These are phyloP conservation scores for Copidosoma aretas DNA, from an alignment of 2,888 invertebrate genomes.

Conservation along the genomic window DNA sequence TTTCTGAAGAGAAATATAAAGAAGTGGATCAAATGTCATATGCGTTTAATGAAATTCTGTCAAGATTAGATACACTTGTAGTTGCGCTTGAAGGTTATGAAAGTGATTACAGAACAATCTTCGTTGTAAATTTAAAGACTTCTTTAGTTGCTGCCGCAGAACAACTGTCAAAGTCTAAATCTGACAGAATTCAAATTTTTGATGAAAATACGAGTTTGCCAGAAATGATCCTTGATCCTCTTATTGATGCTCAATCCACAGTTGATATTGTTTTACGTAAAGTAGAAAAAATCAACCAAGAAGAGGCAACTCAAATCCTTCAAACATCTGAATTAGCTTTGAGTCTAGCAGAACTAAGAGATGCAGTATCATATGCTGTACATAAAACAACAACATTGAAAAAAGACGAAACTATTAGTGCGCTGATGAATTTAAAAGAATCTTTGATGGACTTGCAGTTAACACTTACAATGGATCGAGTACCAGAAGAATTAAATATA, in stretches of 20 bases:
- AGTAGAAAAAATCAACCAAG: conserved; percentile 46
- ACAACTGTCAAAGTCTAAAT: conserved; percentile 42
- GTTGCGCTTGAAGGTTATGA: conserved; percentile 55
- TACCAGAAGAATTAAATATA: conserved; percentile 64
- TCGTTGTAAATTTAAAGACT: conserved; percentile 50
- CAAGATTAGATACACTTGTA: conserved; percentile 51
- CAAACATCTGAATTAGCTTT: conserved; percentile 47
- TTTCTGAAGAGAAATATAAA: conserved; percentile 24
- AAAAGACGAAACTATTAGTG: conserved; percentile 51
- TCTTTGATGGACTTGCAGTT: conserved; percentile 52
- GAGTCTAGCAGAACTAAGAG: conserved; percentile 51
- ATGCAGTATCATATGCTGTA: conserved; percentile 53
- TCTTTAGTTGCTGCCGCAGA: conserved; percentile 46
- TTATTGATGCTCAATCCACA: conserved; percentile 55
- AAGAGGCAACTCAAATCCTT: conserved; percentile 40
- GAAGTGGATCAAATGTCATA: conserved; percentile 43
- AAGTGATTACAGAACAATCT: conserved; percentile 49
- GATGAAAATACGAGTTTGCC: conserved; percentile 47
- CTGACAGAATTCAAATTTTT: conserved; percentile 12
- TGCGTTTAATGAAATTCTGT: conserved; percentile 51
- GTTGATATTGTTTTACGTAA: conserved; percentile 51
- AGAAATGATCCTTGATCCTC: conserved; percentile 54
- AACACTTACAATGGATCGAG: conserved; percentile 52
- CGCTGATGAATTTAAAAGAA: conserved; percentile 51
- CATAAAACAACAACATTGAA: conserved; percentile 55